These are phyloP conservation scores for Melanotus villosus DNA, from an alignment of 2,888 invertebrate species.

Conservation along the genomic window DNA sequence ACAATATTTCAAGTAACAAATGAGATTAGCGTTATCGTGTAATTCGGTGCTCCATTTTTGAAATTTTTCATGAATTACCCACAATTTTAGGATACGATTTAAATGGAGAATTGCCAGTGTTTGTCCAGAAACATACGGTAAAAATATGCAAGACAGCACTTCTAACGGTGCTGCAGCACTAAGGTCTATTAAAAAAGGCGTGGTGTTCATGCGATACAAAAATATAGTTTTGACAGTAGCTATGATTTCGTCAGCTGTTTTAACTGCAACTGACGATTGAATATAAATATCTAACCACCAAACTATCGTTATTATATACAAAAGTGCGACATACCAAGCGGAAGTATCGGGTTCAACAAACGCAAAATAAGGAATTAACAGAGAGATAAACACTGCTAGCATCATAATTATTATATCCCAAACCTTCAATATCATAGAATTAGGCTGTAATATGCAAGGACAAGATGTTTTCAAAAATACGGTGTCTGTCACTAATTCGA, in stretches of 20 bases:
- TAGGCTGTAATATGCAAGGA: constrained; percentile 48
- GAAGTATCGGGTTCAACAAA: constrained; percentile 32
- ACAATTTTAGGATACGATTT: constrained; percentile 48
- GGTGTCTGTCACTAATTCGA: constrained; percentile 43
- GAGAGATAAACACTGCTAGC: constrained; percentile 18
- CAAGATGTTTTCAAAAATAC: constrained; percentile 46
- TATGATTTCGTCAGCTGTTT: constrained; percentile 32
- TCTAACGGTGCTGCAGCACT: constrained; percentile 46
- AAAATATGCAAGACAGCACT: constrained; percentile 40
- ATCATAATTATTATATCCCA: constrained; percentile 38
- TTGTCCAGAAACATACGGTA: constrained; percentile 21
- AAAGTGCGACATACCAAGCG: background rate
- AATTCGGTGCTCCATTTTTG: constrained; percentile 19
- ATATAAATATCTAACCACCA: constrained; percentile 45
- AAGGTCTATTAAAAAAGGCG: constrained; percentile 42
- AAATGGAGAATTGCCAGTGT: constrained; percentile 32
- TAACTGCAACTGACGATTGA: constrained; percentile 44
- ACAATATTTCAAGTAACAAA: constrained; percentile 33
- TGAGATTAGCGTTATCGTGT: constrained; percentile 25
- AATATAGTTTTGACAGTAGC: constrained; percentile 38
- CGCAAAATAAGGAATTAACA: constrained; percentile 41
- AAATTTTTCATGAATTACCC: constrained; percentile 34
- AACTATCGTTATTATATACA: constrained; percentile 29
- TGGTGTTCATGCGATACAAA: constrained; percentile 28
- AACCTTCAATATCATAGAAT: constrained; percentile 32